These are phyloP conservation scores for Leptopilina myrica DNA, from an alignment of 2,888 invertebrate species.

Conservation along the genomic window DNA sequence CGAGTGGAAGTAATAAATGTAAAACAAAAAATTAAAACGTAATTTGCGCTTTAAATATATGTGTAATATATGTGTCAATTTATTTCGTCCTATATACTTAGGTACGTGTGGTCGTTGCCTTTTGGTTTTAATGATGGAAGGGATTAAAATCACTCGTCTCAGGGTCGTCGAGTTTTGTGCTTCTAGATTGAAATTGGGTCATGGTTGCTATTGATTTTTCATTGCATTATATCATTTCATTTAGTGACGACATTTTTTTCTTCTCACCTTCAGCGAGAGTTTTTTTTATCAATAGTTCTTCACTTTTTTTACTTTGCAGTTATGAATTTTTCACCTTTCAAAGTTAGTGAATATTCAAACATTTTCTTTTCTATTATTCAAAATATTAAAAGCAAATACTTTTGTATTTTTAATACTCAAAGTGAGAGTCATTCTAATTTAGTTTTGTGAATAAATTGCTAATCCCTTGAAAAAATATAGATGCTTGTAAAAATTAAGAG, in stretches of 20 bases:
- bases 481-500: no score
- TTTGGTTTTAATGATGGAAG: conserved; percentile 49
- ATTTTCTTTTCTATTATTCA: no score
- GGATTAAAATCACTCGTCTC: conserved; percentile 21
- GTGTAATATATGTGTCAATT: not conserved
- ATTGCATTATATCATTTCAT: not conserved
- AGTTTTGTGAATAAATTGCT: no score
- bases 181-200: conserved; percentile 53
- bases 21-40: conserved; percentile 5
- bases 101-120: conserved; percentile 53
- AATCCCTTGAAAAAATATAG: no score
- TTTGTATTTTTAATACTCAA: no score
- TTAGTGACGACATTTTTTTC: not conserved
- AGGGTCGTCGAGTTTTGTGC: conserved; percentile 46
- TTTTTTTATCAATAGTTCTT: no score
- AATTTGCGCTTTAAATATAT: conserved; percentile 1
- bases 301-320: no score
- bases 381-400: no score
- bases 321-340: no score
- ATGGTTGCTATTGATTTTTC: conserved; percentile 43
- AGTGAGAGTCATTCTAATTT: no score
- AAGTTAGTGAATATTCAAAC: no score
- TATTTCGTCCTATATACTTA: not conserved
- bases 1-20: not conserved
- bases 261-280: no score